Percentiles rank a stretch among this genome's conserved stretches.
These are phyloP conservation scores for Nebria salina DNA, from an alignment of 2,888 invertebrate species.

Conservation along the genomic window DNA sequence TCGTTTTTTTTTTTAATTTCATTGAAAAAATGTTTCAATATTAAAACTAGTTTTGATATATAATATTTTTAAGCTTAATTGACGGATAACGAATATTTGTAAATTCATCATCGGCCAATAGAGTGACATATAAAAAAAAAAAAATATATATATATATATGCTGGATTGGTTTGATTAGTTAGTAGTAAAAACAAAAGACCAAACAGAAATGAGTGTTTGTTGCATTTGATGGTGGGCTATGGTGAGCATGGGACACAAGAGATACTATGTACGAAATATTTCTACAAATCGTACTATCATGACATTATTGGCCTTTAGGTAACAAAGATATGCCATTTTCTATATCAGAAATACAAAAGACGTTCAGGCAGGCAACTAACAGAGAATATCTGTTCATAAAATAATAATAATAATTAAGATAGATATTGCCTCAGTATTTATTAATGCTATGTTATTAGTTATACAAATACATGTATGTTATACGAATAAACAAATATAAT, in stretches of 20 bases:
- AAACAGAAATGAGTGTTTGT: background rate
- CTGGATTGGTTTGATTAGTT: background rate
- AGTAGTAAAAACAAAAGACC: background rate
- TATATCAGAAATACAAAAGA: conserved; percentile 43
- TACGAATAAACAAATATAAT: conserved; percentile 47
- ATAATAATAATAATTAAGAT: conserved; percentile 43
- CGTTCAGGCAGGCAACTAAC: conserved; percentile 42
- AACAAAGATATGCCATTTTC: conserved; percentile 46
- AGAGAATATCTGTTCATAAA: conserved; percentile 37
- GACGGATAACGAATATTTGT: too few species aligned
- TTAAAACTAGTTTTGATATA: conserved; percentile 9
- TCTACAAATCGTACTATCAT: conserved; percentile 32
- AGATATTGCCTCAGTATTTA: conserved; percentile 46
- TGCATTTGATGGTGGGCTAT: conserved; percentile 18
- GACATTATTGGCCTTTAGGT: conserved; percentile 43
- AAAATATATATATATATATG: too few species aligned
- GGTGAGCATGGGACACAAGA: conserved; percentile 39
- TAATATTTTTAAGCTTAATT: too few species aligned
- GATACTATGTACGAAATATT: conserved; percentile 32
- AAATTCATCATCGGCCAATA: too few species aligned
- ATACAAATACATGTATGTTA: conserved; percentile 35
- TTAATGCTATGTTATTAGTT: conserved; percentile 47
- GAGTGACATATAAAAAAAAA: background rate
- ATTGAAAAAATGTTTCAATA: conserved; percentile 4
- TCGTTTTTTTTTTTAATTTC: background rate